phyloP scores from a whole-genome alignment of 1,140 invertebrate genomes.

The Sitodiplosis mosellana region DNA sequence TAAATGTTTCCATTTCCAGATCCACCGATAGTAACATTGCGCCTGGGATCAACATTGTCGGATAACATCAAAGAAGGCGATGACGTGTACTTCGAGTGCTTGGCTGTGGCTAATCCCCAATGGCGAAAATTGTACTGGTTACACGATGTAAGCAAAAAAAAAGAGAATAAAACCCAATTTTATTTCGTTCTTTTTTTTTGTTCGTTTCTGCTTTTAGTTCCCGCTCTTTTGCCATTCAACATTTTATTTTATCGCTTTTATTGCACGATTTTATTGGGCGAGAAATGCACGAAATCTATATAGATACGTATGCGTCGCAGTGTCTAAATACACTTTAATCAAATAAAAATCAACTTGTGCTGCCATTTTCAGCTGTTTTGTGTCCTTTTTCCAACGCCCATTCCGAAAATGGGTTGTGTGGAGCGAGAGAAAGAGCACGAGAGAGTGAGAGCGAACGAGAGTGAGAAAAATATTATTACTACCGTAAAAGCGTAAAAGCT shows the following conservation, averaged over 20 bases:
- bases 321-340: background rate
- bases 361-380: no score
- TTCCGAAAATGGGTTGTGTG: no score
- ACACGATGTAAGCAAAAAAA: slow-evolving; percentile 49
- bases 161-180: no score
- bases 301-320: background rate
- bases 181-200: background rate
- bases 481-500: no score
- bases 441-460: no score
- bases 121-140: slow-evolving; percentile 71
- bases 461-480: no score
- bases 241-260: background rate
- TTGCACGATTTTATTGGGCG: background rate
- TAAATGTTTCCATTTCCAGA: slow-evolving; percentile 36
- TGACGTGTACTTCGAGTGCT: slow-evolving; percentile 85
- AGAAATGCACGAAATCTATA: background rate
- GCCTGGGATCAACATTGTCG: slow-evolving; percentile 65
- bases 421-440: no score
- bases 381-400: no score
- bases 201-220: background rate
- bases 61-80: slow-evolving; percentile 82
- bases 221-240: background rate
- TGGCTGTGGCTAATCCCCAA: slow-evolving; percentile 70
- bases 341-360: no score
- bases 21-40: slow-evolving; percentile 61